Percentiles rank a stretch among this genome's conserved stretches.
These are phyloP conservation scores for Trissoscelio sp. DNA, from an alignment of 2,888 invertebrate species.

Conservation along the genomic window DNA sequence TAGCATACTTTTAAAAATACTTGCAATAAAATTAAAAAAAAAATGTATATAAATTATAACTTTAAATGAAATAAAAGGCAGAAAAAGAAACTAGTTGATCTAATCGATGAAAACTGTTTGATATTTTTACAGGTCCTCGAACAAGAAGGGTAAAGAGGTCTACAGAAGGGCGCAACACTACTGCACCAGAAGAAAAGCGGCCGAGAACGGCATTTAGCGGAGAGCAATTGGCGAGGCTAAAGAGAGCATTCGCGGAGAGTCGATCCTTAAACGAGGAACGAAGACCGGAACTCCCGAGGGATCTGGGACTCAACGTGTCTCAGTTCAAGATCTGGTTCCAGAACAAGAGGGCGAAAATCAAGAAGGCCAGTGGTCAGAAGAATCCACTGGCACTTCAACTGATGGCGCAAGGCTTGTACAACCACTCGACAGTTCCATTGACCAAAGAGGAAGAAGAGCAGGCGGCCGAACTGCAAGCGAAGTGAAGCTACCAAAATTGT, in stretches of 20 bases:
- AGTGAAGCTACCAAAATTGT: conserved; percentile 75
- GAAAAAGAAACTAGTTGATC: no score
- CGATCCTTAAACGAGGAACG: conserved; percentile 95
- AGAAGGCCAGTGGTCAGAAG: conserved; percentile 89
- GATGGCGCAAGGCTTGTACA: conserved; percentile 97
- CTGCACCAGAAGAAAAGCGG: conserved; percentile 92
- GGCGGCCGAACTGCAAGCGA: conserved; percentile 82
- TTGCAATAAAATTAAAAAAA: no score
- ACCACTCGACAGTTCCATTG: conserved; percentile 92
- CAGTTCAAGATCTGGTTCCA: conserved; percentile 95
- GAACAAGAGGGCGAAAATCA: conserved; percentile 96
- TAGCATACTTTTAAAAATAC: no score
- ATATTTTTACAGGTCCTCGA: conserved; percentile 85
- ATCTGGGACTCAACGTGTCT: conserved; percentile 82
- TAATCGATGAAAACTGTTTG: no score
- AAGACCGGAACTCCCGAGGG: conserved; percentile 94
- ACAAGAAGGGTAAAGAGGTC: conserved; percentile 85
- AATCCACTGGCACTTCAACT: conserved; percentile 94
- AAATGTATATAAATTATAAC: no score
- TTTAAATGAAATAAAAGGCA: no score
- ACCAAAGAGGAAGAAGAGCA: conserved; percentile 91
- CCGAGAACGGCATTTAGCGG: conserved; percentile 98
- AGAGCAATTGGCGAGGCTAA: conserved; percentile 94
- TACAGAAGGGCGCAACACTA: conserved; percentile 83
- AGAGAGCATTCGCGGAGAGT: conserved; percentile 96